These are phyloP conservation scores for Zaprionus tsacasi DNA, from an alignment of 1,140 invertebrate species.

Conservation along the genomic window DNA sequence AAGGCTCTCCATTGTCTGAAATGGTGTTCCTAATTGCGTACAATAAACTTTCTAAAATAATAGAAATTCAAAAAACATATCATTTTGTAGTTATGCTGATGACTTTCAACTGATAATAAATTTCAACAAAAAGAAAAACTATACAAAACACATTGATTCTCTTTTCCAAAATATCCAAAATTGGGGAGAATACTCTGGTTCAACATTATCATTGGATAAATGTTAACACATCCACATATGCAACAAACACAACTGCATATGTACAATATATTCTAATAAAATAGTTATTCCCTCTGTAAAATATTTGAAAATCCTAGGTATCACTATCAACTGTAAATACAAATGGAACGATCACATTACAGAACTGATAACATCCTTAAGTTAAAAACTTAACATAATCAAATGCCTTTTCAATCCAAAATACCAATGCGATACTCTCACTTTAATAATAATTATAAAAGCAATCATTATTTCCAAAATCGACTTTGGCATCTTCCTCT, in stretches of 20 bases:
- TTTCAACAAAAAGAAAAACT: conserved; percentile 20
- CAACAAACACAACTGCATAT: conserved; percentile 27
- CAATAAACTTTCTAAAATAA: conserved; percentile 13
- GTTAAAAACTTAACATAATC: conserved; percentile 2
- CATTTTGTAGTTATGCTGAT: conserved; percentile 37
- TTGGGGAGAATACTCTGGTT: conserved; percentile 35
- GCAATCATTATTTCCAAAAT: conserved; percentile 7
- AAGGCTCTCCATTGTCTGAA: conserved; percentile 39
- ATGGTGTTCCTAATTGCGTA: conserved; percentile 39
- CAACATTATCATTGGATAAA: conserved; percentile 31
- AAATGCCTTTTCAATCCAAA: conserved; percentile 4
- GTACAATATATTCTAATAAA: conserved; percentile 1
- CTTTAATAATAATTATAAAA: neutral
- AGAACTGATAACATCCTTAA: neutral
- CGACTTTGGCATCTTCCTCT: neutral
- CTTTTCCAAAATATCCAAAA: conserved; percentile 21
- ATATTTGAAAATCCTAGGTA: conserved; percentile 32
- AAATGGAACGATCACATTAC: conserved; percentile 26
- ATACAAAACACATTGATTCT: neutral
- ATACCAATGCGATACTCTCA: conserved; percentile 1
- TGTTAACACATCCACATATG: conserved; percentile 40
- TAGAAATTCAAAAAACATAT: conserved; percentile 7
- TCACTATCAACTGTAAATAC: conserved; percentile 35
- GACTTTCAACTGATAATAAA: conserved; percentile 31
- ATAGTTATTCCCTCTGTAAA: conserved; percentile 1